A percentile compares a stretch with the other conserved stretches of the same genome.
Conservation (phyloP, 2,113 vertebrate species). For the Aix galericulata region DNA sequence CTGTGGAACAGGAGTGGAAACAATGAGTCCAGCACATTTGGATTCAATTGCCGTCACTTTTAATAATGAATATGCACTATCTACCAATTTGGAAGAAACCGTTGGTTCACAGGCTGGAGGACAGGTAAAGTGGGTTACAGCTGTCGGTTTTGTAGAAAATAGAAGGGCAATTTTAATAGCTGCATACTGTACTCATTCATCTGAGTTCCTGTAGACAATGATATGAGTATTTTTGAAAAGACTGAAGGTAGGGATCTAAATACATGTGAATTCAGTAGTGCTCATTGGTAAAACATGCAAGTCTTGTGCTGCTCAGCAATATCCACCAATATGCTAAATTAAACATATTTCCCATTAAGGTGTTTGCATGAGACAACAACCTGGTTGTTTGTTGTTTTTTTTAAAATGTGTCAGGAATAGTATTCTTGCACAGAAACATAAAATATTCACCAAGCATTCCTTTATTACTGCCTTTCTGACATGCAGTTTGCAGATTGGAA, state of each 20-base stretch:
- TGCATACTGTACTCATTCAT: not conserved
- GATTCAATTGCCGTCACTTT: not conserved
- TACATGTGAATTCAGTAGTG: not conserved
- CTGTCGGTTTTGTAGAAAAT: not conserved
- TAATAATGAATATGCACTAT: not conserved
- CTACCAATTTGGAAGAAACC: not conserved
- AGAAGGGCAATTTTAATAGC: not conserved
- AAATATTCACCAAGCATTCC: not conserved
- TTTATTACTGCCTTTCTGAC: not conserved
- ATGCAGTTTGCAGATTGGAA: not conserved
- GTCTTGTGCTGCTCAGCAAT: not conserved
- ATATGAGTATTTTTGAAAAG: not conserved
- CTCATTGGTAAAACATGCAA: not conserved
- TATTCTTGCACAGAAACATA: not conserved
- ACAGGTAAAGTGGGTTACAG: slow-evolving; percentile 68
- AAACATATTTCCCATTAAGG: not conserved
- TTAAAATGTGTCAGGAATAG: not conserved
- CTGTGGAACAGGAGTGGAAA: not conserved
- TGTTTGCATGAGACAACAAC: not conserved
- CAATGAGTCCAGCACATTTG: not conserved
- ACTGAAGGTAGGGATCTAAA: not conserved
- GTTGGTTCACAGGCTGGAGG: not conserved
- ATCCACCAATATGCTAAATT: rapidly evolving
- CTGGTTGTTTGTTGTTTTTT: not conserved
- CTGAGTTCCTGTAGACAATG: not conserved